phyloP scores from a whole-genome alignment of 53 echinoderm and acorn worm genomes.

The Apostichopus leukothele region DNA sequence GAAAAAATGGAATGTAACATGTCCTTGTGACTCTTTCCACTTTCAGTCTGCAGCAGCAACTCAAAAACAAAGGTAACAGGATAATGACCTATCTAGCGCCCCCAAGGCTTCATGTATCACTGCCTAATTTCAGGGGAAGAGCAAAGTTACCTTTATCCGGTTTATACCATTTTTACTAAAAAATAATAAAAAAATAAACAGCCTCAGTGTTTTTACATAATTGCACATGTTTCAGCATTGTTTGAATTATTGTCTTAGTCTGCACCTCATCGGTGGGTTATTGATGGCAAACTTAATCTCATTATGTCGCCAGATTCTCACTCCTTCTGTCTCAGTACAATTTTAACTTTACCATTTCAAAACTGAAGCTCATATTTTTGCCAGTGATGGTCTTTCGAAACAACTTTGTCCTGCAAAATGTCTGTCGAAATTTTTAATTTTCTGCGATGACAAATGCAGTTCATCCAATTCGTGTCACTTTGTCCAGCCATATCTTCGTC shows the following conservation, averaged over 20 bases:
- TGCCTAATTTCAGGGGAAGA: too few relatives aligned
- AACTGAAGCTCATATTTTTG: too few relatives aligned
- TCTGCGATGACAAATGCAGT: not conserved
- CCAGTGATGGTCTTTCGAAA: not conserved
- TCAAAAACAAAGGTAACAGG: slow-evolving; percentile 14
- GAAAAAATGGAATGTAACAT: not conserved
- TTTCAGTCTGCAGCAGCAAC: slow-evolving; percentile 22
- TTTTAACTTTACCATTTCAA: too few relatives aligned
- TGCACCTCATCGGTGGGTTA: not conserved
- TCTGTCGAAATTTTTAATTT: not conserved
- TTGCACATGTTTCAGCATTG: not conserved
- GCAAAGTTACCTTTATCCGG: too few relatives aligned
- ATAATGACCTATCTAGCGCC: not conserved
- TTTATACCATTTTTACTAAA: too few relatives aligned
- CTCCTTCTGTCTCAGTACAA: too few relatives aligned
- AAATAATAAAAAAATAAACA: too few relatives aligned
- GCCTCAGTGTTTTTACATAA: too few relatives aligned
- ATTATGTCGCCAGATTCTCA: not conserved
- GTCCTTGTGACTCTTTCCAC: slow-evolving; percentile 22
- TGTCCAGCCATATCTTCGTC: not conserved
- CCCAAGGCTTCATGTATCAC: not conserved
- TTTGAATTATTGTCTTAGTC: not conserved
- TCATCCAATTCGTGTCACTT: not conserved
- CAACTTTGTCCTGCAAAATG: not conserved
- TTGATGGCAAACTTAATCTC: not conserved